Evolutionary conservation across 2,888 invertebrate genomes (phyloP), one percentile per base, ranked within the genome.

Genomic region (Ennomos quercinarius): DNA sequence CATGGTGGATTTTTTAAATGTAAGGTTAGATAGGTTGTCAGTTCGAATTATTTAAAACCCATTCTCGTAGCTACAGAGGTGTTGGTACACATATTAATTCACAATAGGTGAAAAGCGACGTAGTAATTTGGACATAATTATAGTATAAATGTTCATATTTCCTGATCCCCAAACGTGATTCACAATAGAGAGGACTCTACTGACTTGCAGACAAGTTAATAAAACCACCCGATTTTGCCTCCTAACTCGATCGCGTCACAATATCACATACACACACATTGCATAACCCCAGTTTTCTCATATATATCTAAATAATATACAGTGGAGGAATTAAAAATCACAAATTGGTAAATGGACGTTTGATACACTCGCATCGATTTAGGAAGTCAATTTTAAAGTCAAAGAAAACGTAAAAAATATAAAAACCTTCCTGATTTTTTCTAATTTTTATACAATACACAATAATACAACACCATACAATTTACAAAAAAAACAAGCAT

Each of bases 341-440:
- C 80, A 86, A 81, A 87, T 81, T 78, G 77, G 76, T 86, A 85
- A 86, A 87, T 89, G 89, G 90, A 90, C 90, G 87, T 85, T 83
- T 84, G 80, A 83, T 75, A 81, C 65, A 73, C 71, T 68, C 71
- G 63, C 71, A 51, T 44, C 4, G 11, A 57, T 68, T 62, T 54
- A 64, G 38, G 56, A 62, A 66, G 51, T 50, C 48, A 47, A 48
- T 64, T 62, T 66, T 54, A 61, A 61, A 54, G 44, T 27, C 27
- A 35, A 57, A 48, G 9, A 37, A 51, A 34, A 45, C 35, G 44
- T 13, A 55, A 49, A 61, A 63, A 59, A 57, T 27, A 53, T 48
- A 55, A 37, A 65, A 54, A 59, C 44, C 35, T 59, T 13, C 10
- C 51, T 13, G 37, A 39, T 39, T 42, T 12, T 40, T 10, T 9